Evolutionary conservation across 2,797 vertebrate species (phyloP).

Genomic region (Schizothorax lantsangensis): DNA sequence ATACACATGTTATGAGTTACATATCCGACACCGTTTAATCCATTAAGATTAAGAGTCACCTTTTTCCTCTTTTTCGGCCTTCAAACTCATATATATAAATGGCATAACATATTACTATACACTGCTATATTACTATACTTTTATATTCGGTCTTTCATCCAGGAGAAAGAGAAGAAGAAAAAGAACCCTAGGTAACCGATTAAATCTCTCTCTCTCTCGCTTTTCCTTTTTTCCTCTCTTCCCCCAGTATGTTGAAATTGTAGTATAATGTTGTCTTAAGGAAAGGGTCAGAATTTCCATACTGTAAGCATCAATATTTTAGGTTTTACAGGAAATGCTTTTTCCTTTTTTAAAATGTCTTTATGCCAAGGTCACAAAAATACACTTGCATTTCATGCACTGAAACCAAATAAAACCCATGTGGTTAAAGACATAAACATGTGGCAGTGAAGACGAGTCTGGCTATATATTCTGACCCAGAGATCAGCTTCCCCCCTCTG

Average conservation of each 20-base stretch:
- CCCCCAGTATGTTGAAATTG: neutral
- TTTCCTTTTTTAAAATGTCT: neutral
- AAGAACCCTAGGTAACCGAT: too few species aligned
- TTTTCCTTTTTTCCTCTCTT: neutral
- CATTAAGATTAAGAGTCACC: too few species aligned
- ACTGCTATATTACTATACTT: too few species aligned
- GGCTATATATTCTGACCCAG: neutral
- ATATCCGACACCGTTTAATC: too few species aligned
- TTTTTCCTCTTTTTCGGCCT: too few species aligned
- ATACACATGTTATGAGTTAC: neutral
- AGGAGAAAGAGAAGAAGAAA: too few species aligned
- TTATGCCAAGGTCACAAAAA: neutral
- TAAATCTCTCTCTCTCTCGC: too few species aligned
- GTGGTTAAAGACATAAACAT: neutral
- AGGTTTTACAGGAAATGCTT: neutral
- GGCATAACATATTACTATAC: too few species aligned
- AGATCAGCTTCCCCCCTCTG: conserved; percentile 55
- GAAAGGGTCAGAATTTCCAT: neutral
- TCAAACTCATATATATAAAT: too few species aligned
- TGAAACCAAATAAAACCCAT: neutral
- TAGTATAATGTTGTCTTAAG: neutral
- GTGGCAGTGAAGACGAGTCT: neutral
- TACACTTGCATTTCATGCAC: neutral
- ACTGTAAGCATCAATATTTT: neutral
- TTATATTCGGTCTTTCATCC: too few species aligned